phyloP scores from a whole-genome alignment of 2,888 invertebrate genomes.

The Falcaria lacertinaria region DNA sequence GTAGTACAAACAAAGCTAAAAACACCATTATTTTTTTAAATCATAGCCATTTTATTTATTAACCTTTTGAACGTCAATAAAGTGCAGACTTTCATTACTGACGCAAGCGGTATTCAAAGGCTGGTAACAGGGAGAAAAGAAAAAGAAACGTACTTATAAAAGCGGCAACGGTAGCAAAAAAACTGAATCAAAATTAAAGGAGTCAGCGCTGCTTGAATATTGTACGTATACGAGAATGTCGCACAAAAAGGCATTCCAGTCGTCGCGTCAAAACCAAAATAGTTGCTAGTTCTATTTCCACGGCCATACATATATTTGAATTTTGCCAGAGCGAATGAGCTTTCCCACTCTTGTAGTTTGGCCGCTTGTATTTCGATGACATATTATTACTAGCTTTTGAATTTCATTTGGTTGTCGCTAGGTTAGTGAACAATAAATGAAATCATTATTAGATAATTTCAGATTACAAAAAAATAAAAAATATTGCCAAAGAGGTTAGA shows the following conservation, averaged over 20 bases:
- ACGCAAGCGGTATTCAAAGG: not conserved
- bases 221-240: constrained; percentile 11
- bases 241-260: constrained; percentile 16
- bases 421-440: too few relatives aligned
- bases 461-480: too few relatives aligned
- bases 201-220: constrained; percentile 18
- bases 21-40: too few relatives aligned
- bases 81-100: not conserved
- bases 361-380: not conserved
- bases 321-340: not conserved
- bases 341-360: not conserved
- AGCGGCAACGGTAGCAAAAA: constrained; percentile 12
- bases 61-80: not conserved
- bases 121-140: not conserved
- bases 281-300: constrained; percentile 10
- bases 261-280: constrained; percentile 17
- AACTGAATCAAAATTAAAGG: constrained; percentile 17
- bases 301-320: not conserved
- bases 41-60: too few relatives aligned
- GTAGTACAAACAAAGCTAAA: too few relatives aligned
- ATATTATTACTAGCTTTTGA: not conserved
- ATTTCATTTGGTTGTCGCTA: not conserved
- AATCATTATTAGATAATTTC: too few relatives aligned
- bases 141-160: constrained; percentile 11
- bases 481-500: too few relatives aligned